phyloP scores from a whole-genome alignment of 2,113 vertebrate genomes.

The Bubo blakistoni region DNA sequence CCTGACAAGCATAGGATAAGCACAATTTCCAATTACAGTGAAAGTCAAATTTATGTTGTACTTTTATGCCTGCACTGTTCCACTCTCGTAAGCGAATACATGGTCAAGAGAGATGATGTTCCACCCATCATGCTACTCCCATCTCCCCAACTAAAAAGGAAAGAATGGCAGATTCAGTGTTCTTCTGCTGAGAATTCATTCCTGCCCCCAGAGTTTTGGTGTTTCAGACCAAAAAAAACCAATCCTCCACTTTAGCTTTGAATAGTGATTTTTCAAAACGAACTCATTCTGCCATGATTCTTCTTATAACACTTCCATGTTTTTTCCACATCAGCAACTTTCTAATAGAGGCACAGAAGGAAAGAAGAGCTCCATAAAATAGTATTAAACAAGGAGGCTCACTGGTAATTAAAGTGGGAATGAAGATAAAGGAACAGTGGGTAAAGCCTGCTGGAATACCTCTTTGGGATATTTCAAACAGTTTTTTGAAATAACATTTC shows the following conservation, averaged over 20 bases:
- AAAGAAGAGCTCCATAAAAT: constrained; percentile 31
- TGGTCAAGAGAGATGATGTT: not conserved
- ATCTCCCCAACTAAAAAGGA: not conserved
- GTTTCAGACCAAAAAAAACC: not conserved
- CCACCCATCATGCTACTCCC: not conserved
- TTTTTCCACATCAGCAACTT: constrained; percentile 27
- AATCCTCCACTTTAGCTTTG: not conserved
- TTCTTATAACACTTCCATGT: not conserved
- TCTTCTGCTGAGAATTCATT: not conserved
- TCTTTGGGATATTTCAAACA: constrained; percentile 46
- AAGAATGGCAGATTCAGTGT: not conserved
- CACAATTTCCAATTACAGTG: not conserved
- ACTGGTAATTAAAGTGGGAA: constrained; percentile 37
- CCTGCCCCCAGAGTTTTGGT: not conserved
- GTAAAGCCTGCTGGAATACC: constrained; percentile 18
- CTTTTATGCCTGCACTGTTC: not conserved
- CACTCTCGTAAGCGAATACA: not conserved
- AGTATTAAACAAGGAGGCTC: constrained; percentile 35
- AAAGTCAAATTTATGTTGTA: not conserved
- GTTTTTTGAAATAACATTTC: constrained; percentile 42
- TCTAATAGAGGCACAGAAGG: not conserved
- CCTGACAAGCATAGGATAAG: not conserved
- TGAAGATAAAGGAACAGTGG: not conserved
- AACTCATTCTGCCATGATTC: not conserved
- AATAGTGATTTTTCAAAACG: not conserved